phyloP scores from a whole-genome alignment of 2,888 invertebrate genomes.

The Cremastobaeus sp. region DNA sequence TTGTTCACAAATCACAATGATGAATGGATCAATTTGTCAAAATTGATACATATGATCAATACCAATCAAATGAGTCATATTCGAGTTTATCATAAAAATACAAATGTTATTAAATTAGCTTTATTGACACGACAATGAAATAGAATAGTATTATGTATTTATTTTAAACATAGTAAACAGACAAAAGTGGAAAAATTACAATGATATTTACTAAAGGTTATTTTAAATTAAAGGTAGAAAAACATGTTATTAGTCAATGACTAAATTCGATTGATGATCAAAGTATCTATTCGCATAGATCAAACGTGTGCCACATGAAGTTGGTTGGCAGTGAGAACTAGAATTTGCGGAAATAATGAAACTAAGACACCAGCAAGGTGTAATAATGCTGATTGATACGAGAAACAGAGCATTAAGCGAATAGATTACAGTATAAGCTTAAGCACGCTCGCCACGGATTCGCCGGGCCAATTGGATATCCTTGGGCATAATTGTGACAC shows the following conservation, averaged over 20 bases:
- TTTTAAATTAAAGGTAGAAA: too few relatives aligned
- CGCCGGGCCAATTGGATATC: conserved; percentile 51
- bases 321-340: conserved; percentile 56
- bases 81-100: too few relatives aligned
- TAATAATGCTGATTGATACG: conserved; percentile 47
- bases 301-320: conserved; percentile 37
- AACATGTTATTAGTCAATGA: background rate
- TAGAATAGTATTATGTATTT: too few relatives aligned
- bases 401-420: conserved; percentile 44
- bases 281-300: conserved; percentile 29
- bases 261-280: conserved; percentile 4
- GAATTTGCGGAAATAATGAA: conserved; percentile 47
- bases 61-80: too few relatives aligned
- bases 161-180: too few relatives aligned
- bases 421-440: conserved; percentile 1
- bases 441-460: conserved; percentile 55
- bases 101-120: too few relatives aligned
- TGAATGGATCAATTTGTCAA: too few relatives aligned
- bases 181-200: too few relatives aligned
- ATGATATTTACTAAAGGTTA: too few relatives aligned
- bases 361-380: conserved; percentile 44
- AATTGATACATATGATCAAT: too few relatives aligned
- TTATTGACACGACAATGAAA: too few relatives aligned
- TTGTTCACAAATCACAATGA: too few relatives aligned
- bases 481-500: conserved; percentile 74